phyloP scores from a whole-genome alignment of 2,113 vertebrate genomes.

The Egretta garzetta region DNA sequence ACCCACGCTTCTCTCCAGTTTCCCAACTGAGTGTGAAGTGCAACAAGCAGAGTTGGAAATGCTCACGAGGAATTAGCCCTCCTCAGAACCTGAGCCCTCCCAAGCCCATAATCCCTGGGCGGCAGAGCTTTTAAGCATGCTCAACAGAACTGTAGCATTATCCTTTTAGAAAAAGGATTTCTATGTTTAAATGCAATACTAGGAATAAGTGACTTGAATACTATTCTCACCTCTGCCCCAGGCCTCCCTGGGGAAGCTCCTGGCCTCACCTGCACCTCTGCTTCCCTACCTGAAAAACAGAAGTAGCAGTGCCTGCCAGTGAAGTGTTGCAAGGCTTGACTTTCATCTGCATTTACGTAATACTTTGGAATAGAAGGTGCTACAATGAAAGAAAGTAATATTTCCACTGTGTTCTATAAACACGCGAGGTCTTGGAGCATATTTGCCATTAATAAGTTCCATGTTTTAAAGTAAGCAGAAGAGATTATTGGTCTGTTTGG shows the following conservation, averaged over 20 bases:
- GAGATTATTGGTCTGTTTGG: background rate
- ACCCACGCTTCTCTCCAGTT: background rate
- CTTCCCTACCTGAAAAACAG: background rate
- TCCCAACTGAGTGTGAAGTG: background rate
- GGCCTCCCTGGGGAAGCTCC: background rate
- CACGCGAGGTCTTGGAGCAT: rapidly evolving
- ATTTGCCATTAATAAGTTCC: background rate
- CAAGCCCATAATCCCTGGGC: background rate
- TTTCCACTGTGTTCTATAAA: background rate
- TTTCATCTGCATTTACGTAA: background rate
- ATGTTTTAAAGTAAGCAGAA: background rate
- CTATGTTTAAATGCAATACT: background rate
- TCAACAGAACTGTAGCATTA: background rate
- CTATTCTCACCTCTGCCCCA: background rate
- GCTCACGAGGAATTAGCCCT: background rate
- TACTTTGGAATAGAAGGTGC: background rate
- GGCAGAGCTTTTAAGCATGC: background rate
- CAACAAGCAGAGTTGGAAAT: background rate
- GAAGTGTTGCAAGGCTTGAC: background rate
- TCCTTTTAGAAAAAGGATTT: background rate
- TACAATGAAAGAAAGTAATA: background rate
- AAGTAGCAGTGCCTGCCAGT: background rate
- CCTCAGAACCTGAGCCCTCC: background rate
- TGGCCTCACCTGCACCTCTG: background rate
- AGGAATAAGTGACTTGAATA: background rate